Evolutionary conservation across 1,140 invertebrate species (phyloP).

Genomic region (Cyphomyrmex costatus): DNA sequence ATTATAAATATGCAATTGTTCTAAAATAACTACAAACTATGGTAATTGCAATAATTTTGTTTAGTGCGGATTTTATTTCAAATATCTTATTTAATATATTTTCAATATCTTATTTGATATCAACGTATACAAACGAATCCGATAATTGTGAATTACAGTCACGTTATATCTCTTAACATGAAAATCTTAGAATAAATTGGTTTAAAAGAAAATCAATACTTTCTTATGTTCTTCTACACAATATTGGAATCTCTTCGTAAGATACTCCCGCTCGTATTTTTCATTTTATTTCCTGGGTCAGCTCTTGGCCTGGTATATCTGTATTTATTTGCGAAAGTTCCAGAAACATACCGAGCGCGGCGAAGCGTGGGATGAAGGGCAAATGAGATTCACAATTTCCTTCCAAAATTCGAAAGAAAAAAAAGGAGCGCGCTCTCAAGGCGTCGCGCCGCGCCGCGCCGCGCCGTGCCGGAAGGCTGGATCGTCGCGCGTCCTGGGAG

Average conservation of each 20-base stretch:
- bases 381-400: conserved; percentile 40
- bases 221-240: not conserved
- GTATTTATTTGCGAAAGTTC: conserved; percentile 55
- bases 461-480: conserved; percentile 1
- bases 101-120: not conserved
- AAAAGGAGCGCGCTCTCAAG: not conserved
- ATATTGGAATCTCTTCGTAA: not conserved
- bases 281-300: conserved; percentile 18
- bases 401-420: conserved; percentile 1
- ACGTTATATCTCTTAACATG: not conserved
- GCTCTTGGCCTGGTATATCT: not conserved
- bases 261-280: not conserved
- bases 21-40: no score
- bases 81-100: not conserved
- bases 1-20: no score
- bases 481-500: conserved; percentile 16
- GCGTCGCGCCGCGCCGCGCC: no score
- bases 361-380: conserved; percentile 24
- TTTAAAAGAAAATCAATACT: not conserved
- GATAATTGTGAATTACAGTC: not conserved
- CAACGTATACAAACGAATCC: not conserved
- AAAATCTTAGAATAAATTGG: not conserved
- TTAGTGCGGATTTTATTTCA: not conserved
- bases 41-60: no score
- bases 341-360: not conserved